Base-by-base conservation (phyloP, 2,113 vertebrate genomes). In the Benitochromis conjunctus region DNA sequence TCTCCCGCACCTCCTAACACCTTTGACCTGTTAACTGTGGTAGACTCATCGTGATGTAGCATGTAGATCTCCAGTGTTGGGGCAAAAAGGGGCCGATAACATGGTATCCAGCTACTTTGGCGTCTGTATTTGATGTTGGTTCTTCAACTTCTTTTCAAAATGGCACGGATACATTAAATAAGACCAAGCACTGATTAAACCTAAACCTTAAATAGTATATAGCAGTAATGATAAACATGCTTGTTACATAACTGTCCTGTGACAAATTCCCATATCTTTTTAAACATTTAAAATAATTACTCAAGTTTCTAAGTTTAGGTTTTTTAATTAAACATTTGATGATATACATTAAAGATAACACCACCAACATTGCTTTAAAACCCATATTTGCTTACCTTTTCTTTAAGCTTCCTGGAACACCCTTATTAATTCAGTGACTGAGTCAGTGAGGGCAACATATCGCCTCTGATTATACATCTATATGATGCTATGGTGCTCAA, bases 11-110 rank as follows among this genome's bases (percentile, higher is more conserved):
- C 3, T 41, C 41, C 11, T 38, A 5, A 43, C 41, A 43, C 10
- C n/a, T 14, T 36, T 36, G 3, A 41, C 3, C 62, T 66, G 34
- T 38, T 66, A 34, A 21, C 62, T 64, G 62, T 41, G 19, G 34
- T 36, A 36, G 34, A 36, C 34, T 36, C 34, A 36, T 36, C 7
- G 34, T 36, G 34, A 6, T 36, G 34, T 36, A 36, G 34, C 19
- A 0, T 41, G 34, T 41, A 8, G 36, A 69, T 16, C 12, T 43
- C 36, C 64, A 64, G n/a, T 6, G 1, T 12, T 38, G 0, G 7
- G 53, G 53, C n/a, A 24, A 55, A 21, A 21, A 24, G 24, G 24
- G 48, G 41, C 66, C 10, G 69, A 74, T 48, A 0, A 74, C 13
- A 74, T 48, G 14, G 6, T 46, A 1, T 2, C 24, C 41, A 48